Conservation (phyloP, 1,140 invertebrate genomes). For the Epicauta chinensis region DNA sequence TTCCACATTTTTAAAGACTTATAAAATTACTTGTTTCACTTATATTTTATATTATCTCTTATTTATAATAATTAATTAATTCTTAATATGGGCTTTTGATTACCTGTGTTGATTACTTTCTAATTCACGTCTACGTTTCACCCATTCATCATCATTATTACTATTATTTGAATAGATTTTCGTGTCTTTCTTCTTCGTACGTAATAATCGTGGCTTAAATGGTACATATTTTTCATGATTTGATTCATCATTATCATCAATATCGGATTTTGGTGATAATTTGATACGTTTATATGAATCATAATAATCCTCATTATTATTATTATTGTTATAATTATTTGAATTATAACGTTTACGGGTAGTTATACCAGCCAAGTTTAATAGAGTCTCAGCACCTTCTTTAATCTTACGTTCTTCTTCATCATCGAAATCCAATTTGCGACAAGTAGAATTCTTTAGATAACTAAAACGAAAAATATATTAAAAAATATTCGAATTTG, state of each 20-base stretch:
- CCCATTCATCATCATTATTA: constrained; percentile 39
- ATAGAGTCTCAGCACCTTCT: constrained; percentile 70
- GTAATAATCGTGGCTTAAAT: constrained; percentile 35
- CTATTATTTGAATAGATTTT: constrained; percentile 24
- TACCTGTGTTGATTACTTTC: constrained; percentile 36
- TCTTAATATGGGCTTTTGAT: constrained; percentile 20
- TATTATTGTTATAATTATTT: constrained; percentile 12
- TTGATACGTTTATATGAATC: constrained; percentile 19
- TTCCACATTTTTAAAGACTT: no score
- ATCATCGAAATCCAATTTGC: constrained; percentile 47
- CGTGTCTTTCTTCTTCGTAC: constrained; percentile 36
- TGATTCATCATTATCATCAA: constrained; percentile 26
- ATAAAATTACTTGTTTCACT: no score
- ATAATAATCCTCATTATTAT: constrained; percentile 9
- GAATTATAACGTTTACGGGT: constrained; percentile 29
- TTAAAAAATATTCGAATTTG: no score
- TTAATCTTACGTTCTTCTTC: constrained; percentile 70
- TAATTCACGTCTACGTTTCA: constrained; percentile 35
- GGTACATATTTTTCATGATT: constrained; percentile 27
- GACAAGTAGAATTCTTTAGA: constrained; percentile 23
- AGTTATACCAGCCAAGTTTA: constrained; percentile 59
- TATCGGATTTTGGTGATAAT: constrained; percentile 13
- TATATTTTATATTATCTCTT: no score
- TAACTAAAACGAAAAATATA: constrained; percentile 20
- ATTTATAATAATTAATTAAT: background rate